These are phyloP conservation scores for Brassicogethes aeneus DNA, from an alignment of 2,888 invertebrate species.

Conservation along the genomic window DNA sequence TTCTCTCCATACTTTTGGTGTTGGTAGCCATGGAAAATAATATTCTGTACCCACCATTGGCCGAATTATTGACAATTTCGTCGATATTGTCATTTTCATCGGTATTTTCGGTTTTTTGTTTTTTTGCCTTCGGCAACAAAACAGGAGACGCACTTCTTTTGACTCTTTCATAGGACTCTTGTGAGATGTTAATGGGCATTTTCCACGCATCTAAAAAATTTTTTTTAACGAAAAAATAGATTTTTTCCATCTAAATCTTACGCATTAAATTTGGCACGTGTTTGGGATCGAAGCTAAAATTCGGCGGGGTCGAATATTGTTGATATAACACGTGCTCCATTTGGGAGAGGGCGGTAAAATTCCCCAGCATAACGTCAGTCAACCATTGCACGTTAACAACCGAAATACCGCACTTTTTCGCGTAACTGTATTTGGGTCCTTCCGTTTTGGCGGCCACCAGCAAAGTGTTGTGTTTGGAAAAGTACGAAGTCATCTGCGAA, in stretches of 20 bases:
- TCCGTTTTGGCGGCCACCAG: constrained; percentile 72
- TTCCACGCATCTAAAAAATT: constrained; percentile 86
- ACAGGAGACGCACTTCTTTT: constrained; percentile 58
- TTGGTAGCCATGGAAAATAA: constrained; percentile 46
- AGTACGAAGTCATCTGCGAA: constrained; percentile 58
- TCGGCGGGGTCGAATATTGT: constrained; percentile 68
- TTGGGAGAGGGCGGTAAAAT: constrained; percentile 72
- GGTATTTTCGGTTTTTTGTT: constrained; percentile 25
- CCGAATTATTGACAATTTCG: constrained; percentile 23
- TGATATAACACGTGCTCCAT: constrained; percentile 80
- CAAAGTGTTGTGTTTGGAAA: constrained; percentile 71
- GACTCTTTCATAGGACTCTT: constrained; percentile 76
- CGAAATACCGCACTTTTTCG: constrained; percentile 85
- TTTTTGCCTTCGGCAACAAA: constrained; percentile 35
- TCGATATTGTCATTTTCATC: constrained; percentile 30
- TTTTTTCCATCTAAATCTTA: too few relatives aligned
- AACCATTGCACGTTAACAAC: constrained; percentile 92
- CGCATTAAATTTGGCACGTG: constrained; percentile 85
- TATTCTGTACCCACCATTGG: constrained; percentile 42
- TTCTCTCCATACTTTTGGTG: constrained; percentile 38
- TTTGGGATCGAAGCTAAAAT: constrained; percentile 76
- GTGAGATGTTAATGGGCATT: constrained; percentile 81
- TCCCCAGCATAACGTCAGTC: constrained; percentile 84
- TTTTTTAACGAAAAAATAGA: constrained; percentile 12
- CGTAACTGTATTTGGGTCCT: constrained; percentile 80